phyloP scores from a whole-genome alignment of 2,888 invertebrate genomes.

The Campoletis raptor region DNA sequence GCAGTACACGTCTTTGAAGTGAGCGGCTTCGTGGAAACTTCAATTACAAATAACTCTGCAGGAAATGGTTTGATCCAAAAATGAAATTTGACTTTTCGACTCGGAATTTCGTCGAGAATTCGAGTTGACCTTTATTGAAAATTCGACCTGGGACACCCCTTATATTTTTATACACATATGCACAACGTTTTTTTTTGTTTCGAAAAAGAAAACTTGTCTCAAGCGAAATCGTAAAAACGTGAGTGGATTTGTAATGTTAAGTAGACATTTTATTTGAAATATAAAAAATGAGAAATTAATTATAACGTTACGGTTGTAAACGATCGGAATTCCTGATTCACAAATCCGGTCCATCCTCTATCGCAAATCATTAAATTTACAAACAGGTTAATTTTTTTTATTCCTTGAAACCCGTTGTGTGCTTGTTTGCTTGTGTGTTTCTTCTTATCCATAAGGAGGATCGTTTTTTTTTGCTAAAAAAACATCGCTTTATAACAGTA shows the following conservation, averaged over 20 bases:
- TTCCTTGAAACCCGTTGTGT: not conserved
- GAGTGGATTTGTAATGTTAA: not conserved
- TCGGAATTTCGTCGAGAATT: too few relatives aligned
- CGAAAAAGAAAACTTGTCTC: not conserved
- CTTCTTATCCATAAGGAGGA: conserved; percentile 24
- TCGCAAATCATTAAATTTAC: conserved; percentile 44
- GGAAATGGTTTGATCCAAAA: too few relatives aligned
- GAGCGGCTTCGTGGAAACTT: not conserved
- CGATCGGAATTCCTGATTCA: conserved; percentile 15
- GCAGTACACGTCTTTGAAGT: not conserved
- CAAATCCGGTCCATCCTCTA: conserved; percentile 29
- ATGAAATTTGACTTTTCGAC: not conserved
- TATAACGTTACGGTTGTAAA: conserved; percentile 6
- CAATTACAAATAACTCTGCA: not conserved
- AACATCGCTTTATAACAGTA: conserved; percentile 54
- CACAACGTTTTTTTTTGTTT: not conserved
- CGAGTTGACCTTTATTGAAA: not conserved
- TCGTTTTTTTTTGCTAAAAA: conserved; percentile 35
- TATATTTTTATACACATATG: not conserved
- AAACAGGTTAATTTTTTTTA: conserved; percentile 48
- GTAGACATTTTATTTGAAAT: not conserved
- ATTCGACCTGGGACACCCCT: not conserved
- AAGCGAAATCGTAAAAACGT: not conserved
- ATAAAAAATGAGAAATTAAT: not conserved
- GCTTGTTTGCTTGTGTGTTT: conserved; percentile 2